phyloP scores from a whole-genome alignment of 2,113 vertebrate genomes.

The Tachysurus fulvidraco region DNA sequence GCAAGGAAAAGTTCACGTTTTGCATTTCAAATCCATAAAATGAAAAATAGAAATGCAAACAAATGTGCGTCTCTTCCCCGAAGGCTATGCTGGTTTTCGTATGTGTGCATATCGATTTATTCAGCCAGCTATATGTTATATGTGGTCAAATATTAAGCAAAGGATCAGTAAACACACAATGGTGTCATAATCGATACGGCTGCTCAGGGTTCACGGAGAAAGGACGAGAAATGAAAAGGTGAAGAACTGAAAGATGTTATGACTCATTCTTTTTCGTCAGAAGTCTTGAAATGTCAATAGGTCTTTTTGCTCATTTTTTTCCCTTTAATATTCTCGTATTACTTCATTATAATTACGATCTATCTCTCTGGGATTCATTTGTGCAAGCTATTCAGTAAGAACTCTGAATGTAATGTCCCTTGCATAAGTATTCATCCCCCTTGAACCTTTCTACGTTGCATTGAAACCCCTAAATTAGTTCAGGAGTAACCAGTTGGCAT shows the following conservation, averaged over 20 bases:
- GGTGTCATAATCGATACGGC: neutral
- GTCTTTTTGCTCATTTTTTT: neutral
- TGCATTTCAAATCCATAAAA: slow-evolving; percentile 43
- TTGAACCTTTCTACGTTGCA: neutral
- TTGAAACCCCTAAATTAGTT: neutral
- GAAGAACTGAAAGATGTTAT: neutral
- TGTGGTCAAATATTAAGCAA: neutral
- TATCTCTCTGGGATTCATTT: neutral
- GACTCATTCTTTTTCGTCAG: neutral
- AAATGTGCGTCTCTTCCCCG: neutral
- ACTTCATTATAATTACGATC: neutral
- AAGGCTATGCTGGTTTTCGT: neutral
- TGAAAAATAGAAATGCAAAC: slow-evolving; percentile 28
- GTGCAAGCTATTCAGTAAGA: neutral
- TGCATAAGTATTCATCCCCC: neutral
- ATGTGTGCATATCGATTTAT: neutral
- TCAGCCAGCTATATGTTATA: neutral
- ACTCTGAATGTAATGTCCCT: neutral
- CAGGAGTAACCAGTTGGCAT: neutral
- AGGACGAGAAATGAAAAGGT: neutral
- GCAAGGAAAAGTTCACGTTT: slow-evolving; percentile 36
- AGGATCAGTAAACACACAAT: slow-evolving; percentile 2
- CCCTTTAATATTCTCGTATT: neutral
- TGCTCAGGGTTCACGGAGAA: neutral
- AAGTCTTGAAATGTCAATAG: neutral